Conservation (phyloP, 2,888 invertebrate species). For the Yponomeuta malinellus region DNA sequence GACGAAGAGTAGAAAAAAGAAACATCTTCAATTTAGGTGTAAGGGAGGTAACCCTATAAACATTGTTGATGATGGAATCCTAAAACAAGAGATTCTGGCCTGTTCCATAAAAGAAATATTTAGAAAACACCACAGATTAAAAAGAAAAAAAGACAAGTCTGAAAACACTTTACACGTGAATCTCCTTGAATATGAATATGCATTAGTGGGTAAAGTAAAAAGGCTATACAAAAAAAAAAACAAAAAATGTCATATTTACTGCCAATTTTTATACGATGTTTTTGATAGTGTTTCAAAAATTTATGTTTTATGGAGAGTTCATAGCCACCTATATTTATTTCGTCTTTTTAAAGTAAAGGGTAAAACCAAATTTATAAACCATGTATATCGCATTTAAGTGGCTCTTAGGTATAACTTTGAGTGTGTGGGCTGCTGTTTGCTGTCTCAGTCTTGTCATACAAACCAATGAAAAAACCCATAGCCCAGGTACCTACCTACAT, state of each 20-base stretch:
- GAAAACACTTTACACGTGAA: not conserved
- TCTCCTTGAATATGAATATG: not conserved
- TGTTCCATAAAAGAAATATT: too few relatives aligned
- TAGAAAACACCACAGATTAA: too few relatives aligned
- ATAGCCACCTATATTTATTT: not conserved
- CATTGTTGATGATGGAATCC: too few relatives aligned
- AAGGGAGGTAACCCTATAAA: too few relatives aligned
- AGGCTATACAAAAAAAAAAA: not conserved
- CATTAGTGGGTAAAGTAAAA: not conserved
- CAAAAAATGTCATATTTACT: slow-evolving; percentile 32
- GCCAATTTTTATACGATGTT: slow-evolving; percentile 35
- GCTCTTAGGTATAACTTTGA: slow-evolving; percentile 44
- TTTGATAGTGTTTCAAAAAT: slow-evolving; percentile 38
- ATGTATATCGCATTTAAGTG: slow-evolving; percentile 69
- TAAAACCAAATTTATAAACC: slow-evolving; percentile 3
- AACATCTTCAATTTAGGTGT: too few relatives aligned
- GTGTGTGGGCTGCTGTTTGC: slow-evolving; percentile 57
- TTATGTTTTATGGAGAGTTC: slow-evolving; percentile 18
- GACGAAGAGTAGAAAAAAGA: too few relatives aligned
- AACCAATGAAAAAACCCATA: slow-evolving; percentile 22
- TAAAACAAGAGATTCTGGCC: too few relatives aligned
- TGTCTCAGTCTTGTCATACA: slow-evolving; percentile 30
- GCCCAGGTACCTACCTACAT: slow-evolving; percentile 22
- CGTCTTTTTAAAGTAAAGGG: not conserved
- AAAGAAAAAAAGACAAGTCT: too few relatives aligned